Base-by-base conservation (phyloP, 2,888 invertebrate genomes). In the Amphipyra tragopoginis region DNA sequence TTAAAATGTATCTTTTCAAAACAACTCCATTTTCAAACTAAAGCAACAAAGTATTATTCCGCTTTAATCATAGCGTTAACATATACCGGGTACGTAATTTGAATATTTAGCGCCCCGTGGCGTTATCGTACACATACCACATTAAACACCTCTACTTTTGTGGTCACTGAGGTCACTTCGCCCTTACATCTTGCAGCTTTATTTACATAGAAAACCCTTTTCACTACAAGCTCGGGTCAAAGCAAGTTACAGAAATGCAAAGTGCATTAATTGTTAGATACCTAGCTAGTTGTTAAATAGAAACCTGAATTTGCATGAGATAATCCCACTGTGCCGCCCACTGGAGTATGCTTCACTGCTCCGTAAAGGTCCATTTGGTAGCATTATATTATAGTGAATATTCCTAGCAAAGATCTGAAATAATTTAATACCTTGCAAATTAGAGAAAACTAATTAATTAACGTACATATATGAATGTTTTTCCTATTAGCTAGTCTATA, bases 261-360 rank as follows among this genome's bases (percentile, higher is more conserved):
- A 55, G 48, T 63, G 55, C 70, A 70, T 73, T 56, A n/a, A n/a
- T n/a, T 50, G 42, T 44, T 59, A 55, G 43, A 39, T 48, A 45
- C 15, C 14, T 56, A 60, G 13, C 36, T n/a, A 48, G 50, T 47
- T 53, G 47, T 60, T 68, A 49, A 59, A 63, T 47, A 57, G 51
- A 48, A 61, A 55, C 65, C 56, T 61, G 53, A 68, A 77, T 79
- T 75, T 72, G 64, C 63, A 65, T 75, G 66, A 66, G 69, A 68
- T 66, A 66, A 71, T 61, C 57, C 57, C 45, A 39, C 39, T 54
- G 44, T 34, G 43, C 44, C 43, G 62, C 42, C 42, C 42, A 49
- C 43, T 39, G 53, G 21, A 38, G n/a, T 47, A 44, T 1, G 39
- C 50, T 42, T 65, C 61, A 59, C 29, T 47, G 51, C 39, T 59